Base-by-base conservation (phyloP, 2,113 vertebrate species). In the Jaculus jaculus region DNA sequence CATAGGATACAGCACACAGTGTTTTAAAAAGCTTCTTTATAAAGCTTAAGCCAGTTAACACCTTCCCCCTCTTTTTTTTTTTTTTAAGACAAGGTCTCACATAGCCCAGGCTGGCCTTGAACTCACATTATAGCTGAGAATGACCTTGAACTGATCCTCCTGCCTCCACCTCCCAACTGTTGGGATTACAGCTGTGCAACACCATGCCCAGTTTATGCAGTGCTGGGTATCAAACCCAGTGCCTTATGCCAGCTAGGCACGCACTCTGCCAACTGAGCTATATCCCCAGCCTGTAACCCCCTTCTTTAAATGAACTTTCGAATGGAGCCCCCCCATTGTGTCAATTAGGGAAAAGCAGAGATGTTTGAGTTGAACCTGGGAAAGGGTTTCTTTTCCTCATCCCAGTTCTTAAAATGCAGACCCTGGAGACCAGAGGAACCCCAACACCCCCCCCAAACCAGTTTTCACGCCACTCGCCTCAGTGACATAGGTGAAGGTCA, bases 41-140 rank as follows among this genome's bases (percentile, higher is more conserved):
- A 54, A 54, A 0, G n/a, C 83, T 74, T 12, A 89, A 65, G 15
- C 15, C 1, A 0, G 0, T 0, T 24, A 85, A 89, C 17, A 13
- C 34, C 8, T 39, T 75, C 80, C 65, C 63, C 7, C 13, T 65
- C 63, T 21, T 30, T 28, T 66, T 83, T 83, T 65, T 26, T 26
- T 68, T 51, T 47, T 84, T 69, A 47, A 68, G 30, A 84, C 6
- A 54, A 32, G n/a, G 30, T 69, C 65, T 77, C 9, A 12, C 30
- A 28, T 77, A 77, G 42, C 17, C 28, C 16, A 54, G 42, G 32
- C 65, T 71, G 8, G 23, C 47, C 83, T 84, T n/a, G 54, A 26
- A 71, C 30, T 71, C 65, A 37, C 47, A 4, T 23, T 60, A 23
- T 71, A 58, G 32, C 66, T 34, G 32, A 84, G n/a, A 7, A 84